phyloP scores from a whole-genome alignment of 2,797 vertebrate species.

The Enteromius fasciolatus region DNA sequence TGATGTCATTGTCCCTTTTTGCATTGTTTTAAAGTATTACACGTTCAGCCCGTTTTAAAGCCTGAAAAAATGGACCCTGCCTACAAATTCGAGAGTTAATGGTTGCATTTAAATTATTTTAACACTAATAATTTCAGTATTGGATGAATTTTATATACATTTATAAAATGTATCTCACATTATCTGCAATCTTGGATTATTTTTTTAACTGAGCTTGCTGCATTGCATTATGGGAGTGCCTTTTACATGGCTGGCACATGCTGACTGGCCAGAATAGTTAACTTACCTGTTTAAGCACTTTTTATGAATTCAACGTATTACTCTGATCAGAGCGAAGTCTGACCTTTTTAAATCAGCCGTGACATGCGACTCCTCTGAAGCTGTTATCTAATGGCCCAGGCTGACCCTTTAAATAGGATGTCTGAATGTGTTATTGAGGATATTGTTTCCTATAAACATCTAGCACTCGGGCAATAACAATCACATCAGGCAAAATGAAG shows the following conservation, averaged over 20 bases:
- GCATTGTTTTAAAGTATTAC: conserved; percentile 39
- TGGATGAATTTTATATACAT: not conserved
- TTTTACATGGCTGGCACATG: conserved; percentile 2
- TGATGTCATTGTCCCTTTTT: conserved; percentile 54
- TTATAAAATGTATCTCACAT: not conserved
- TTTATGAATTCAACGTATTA: conserved; percentile 67
- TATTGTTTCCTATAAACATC: conserved; percentile 99
- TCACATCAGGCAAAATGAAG: conserved; percentile 98
- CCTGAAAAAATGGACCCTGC: not conserved
- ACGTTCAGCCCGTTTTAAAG: not conserved
- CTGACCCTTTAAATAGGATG: conserved; percentile 95
- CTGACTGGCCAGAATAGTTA: not conserved
- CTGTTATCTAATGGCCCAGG: conserved; percentile 86
- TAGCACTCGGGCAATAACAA: conserved; percentile 98
- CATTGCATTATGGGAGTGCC: not conserved
- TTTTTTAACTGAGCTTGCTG: not conserved
- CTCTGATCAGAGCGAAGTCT: conserved; percentile 64
- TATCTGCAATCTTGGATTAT: not conserved
- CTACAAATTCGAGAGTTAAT: not conserved
- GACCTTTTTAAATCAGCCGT: conserved; percentile 70
- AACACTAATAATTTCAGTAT: not conserved
- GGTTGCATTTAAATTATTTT: not conserved
- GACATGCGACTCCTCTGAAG: conserved; percentile 72
- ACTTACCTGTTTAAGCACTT: not conserved
- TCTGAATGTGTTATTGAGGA: conserved; percentile 98